These are phyloP conservation scores for Ochropleura leucogaster DNA, from an alignment of 2,888 invertebrate genomes.

Conservation along the genomic window DNA sequence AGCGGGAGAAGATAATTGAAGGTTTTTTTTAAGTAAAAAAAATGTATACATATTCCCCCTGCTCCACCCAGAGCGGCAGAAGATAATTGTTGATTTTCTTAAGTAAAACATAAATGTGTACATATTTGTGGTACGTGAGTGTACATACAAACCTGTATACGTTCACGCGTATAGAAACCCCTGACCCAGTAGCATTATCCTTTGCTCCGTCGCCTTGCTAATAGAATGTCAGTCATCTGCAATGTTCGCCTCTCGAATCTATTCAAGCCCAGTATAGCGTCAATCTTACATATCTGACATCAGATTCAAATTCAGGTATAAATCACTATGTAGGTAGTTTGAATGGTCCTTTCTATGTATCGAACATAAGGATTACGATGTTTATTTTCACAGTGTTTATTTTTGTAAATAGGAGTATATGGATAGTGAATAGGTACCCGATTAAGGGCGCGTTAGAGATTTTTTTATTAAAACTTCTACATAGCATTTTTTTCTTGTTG, in stretches of 20 bases:
- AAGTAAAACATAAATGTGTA: background rate
- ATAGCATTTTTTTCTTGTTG: too few species aligned
- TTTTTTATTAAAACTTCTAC: too few species aligned
- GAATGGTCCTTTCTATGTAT: background rate
- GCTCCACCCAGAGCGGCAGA: too few species aligned
- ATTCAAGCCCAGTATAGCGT: constrained; percentile 24
- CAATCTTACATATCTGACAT: constrained; percentile 5
- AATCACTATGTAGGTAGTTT: constrained; percentile 10
- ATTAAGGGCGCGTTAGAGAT: too few species aligned
- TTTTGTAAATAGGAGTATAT: background rate
- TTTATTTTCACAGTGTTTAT: constrained; percentile 1
- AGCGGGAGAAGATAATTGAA: too few species aligned
- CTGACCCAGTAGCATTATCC: constrained; percentile 8
- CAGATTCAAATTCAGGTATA: constrained; percentile 3
- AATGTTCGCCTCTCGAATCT: background rate
- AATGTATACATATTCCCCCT: too few species aligned
- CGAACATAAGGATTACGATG: too few species aligned
- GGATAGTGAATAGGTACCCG: too few species aligned
- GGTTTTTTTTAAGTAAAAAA: too few species aligned
- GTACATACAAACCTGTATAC: background rate
- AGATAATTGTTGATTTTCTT: too few species aligned
- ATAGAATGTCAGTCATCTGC: constrained; percentile 46
- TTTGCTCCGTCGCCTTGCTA: background rate
- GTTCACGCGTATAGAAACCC: background rate
- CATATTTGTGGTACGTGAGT: background rate